Evolutionary conservation across 1,140 invertebrate species (phyloP), one percentile per base, ranked within the genome.

Genomic region (Meloidogyne floridensis): DNA sequence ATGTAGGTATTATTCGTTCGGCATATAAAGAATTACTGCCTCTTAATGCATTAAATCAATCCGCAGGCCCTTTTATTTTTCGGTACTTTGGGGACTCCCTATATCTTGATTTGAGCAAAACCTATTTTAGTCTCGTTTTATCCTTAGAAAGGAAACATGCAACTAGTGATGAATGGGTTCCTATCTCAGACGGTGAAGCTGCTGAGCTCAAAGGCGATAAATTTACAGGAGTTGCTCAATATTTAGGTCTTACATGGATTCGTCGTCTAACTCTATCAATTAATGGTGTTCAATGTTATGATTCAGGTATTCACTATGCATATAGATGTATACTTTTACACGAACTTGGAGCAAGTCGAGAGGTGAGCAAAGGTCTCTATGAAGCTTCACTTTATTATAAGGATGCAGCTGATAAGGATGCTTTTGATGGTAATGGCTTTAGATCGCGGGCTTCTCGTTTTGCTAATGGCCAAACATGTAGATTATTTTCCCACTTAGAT

Each of bases 201-300:
- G 53, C 0, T 0, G 53, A 9, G 13, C 13, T 54, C 0, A 47
- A 47, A 8, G 53, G 54, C 1, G 75, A 77, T 13, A 54, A 51
- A 3, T 13, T 32, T 77, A 42, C 42, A 10, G 75, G 53, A 0
- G 47, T 77, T 6, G 70, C 70, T 0, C 47, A 77, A 54, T 42
- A 77, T 15, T 77, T 77, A 42, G 75, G 53, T 7, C 47, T 43
- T 42, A 77, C 54, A 32, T 77, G 59, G 59, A 54, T 77, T 0
- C 47, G 54, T 0, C 70, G 20, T 3, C 13, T 77, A 7, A 77
- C 59, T 5, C 8, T 77, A 0, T 53, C 47, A 7, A 77, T 77
- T 18, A 53, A 43, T 2, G 75, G 75, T 10, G 42, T 69, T 43
- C 51, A 78, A 51, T 47, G 18, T 3, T 75, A 70, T 69, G 76